These are phyloP conservation scores for Gallirallus australis DNA, from an alignment of 2,797 vertebrate species.

Conservation along the genomic window DNA sequence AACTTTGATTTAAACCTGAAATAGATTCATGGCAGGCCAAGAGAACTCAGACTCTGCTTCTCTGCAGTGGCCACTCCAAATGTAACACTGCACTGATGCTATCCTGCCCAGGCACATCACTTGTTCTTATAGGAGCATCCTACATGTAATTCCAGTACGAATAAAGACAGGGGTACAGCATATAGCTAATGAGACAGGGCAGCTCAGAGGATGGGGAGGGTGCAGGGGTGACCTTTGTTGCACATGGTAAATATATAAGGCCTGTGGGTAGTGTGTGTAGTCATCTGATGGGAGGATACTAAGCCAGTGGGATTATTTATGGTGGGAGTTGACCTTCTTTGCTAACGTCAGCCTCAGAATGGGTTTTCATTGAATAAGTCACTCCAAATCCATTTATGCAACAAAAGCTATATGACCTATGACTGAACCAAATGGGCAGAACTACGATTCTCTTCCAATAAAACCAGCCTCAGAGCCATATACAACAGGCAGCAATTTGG, in stretches of 20 bases:
- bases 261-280: background rate
- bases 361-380: background rate
- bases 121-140: background rate
- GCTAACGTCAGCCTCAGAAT: background rate
- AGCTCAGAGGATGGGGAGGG: background rate
- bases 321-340: background rate
- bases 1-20: background rate
- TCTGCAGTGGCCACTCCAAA: background rate
- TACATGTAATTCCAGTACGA: background rate
- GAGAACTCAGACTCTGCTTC: background rate
- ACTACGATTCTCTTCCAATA: background rate
- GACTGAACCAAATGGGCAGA: background rate
- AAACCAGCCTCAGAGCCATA: background rate
- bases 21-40: background rate
- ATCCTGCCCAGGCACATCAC: background rate
- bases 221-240: background rate
- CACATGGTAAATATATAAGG: background rate
- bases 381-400: background rate
- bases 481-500: background rate
- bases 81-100: background rate
- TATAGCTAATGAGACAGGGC: background rate
- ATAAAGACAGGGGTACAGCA: background rate
- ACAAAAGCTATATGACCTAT: background rate
- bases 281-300: background rate
- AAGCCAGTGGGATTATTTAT: background rate